phyloP scores from a whole-genome alignment of 2,888 invertebrate genomes.

The Agrochola lota region DNA sequence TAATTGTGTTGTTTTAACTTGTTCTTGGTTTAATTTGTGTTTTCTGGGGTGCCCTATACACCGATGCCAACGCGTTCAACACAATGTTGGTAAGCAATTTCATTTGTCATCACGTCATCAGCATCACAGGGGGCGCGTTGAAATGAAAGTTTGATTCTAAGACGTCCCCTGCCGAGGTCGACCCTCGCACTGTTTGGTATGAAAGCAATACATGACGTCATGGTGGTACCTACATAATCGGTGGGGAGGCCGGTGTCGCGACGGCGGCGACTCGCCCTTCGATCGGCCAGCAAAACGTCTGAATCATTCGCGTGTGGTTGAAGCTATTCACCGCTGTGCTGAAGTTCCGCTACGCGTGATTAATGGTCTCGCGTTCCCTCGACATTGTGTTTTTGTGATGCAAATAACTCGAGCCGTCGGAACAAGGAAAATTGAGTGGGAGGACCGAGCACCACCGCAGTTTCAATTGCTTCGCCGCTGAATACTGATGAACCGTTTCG shows the following conservation, averaged over 20 bases:
- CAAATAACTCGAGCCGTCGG: conserved; percentile 90
- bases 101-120: conserved; percentile 31
- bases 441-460: conserved; percentile 87
- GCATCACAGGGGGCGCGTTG: conserved; percentile 7
- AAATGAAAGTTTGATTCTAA: conserved; percentile 27
- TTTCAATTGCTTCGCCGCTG: conserved; percentile 89
- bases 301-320: conserved; percentile 88
- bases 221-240: conserved; percentile 52
- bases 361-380: conserved; percentile 89
- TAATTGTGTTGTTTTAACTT: conserved; percentile 63
- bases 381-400: conserved; percentile 91
- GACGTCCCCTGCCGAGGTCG: conserved; percentile 14
- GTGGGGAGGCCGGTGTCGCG: conserved; percentile 45
- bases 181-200: conserved; percentile 18
- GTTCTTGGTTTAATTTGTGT: conserved; percentile 51
- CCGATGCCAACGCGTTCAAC: background rate
- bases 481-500: conserved; percentile 89
- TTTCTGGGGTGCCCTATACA: background rate
- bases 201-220: conserved; percentile 62
- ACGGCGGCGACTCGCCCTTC: conserved; percentile 72
- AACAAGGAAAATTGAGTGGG: conserved; percentile 90
- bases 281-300: conserved; percentile 83
- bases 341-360: conserved; percentile 88
- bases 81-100: conserved; percentile 30
- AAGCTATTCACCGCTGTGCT: conserved; percentile 85